These are phyloP conservation scores for Callimorpha dominula DNA, from an alignment of 2,888 invertebrate genomes.

Conservation along the genomic window DNA sequence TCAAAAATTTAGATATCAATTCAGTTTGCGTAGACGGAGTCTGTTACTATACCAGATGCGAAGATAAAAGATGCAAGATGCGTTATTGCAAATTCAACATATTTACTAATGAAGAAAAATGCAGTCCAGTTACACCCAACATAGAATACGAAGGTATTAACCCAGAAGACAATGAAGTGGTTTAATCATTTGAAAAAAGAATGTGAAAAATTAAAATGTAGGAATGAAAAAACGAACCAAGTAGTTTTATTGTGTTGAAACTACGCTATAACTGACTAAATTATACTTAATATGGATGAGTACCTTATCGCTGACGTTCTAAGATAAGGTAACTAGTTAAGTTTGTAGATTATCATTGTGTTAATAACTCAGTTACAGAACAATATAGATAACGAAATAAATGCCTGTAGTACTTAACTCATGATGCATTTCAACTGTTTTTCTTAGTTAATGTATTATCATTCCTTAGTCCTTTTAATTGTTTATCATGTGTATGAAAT, in stretches of 20 bases:
- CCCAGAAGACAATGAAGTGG: background rate
- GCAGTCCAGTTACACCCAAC: constrained; percentile 45
- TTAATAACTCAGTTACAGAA: background rate
- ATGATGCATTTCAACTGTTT: background rate
- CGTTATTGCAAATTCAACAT: constrained; percentile 66
- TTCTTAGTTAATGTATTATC: background rate
- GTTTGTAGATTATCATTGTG: background rate
- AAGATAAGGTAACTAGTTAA: background rate
- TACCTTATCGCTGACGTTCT: background rate
- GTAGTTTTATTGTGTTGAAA: background rate
- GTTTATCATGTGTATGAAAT: background rate
- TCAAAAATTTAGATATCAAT: constrained; percentile 59
- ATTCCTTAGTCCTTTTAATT: background rate
- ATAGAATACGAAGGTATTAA: background rate
- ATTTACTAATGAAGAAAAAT: constrained; percentile 59
- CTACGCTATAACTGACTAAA: background rate
- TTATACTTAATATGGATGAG: background rate
- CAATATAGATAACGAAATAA: background rate
- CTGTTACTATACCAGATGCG: constrained; percentile 66
- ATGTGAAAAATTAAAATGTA: background rate
- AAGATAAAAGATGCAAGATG: constrained; percentile 51
- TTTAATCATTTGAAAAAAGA: background rate
- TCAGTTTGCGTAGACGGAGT: constrained; percentile 64
- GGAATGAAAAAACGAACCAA: background rate
- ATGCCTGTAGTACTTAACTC: background rate